Conservation (phyloP, 2,113 vertebrate genomes). For the Sceloporus undulatus region DNA sequence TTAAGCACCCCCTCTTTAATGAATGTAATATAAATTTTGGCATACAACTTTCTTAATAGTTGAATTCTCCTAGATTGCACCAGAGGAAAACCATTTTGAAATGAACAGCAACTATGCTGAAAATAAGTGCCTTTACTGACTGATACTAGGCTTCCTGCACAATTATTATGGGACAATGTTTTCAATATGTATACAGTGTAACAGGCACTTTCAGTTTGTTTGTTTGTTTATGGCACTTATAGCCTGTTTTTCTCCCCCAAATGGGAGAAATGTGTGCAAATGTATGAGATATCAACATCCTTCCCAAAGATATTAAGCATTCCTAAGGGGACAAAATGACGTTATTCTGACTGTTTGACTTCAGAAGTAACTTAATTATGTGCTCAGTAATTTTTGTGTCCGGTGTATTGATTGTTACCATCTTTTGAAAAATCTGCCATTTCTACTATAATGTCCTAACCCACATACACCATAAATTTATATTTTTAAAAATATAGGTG, state of each 20-base stretch:
- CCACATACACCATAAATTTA: constrained; percentile 39
- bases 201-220: not conserved
- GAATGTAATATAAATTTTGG: not conserved
- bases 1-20: not conserved
- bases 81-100: not conserved
- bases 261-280: constrained; percentile 14
- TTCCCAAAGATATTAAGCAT: not conserved
- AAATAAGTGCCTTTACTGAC: constrained; percentile 12
- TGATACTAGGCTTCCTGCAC: not conserved
- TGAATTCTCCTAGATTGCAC: not conserved
- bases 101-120: not conserved
- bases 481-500: constrained; percentile 43
- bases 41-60: constrained; percentile 4
- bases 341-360: not conserved
- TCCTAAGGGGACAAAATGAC: constrained; percentile 4
- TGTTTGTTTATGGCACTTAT: too few species aligned
- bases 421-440: constrained; percentile 45
- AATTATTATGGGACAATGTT: constrained; percentile 15
- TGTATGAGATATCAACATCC: not conserved
- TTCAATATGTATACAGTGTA: not conserved
- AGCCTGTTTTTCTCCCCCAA: too few species aligned
- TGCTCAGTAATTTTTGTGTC: not conserved
- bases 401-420: not conserved
- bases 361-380: constrained; percentile 13
- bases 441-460: constrained; percentile 27